Evolutionary conservation across 2,113 vertebrate genomes (phyloP), one percentile per base, ranked within the genome.

Genomic region (Aleadryas rufinucha): DNA sequence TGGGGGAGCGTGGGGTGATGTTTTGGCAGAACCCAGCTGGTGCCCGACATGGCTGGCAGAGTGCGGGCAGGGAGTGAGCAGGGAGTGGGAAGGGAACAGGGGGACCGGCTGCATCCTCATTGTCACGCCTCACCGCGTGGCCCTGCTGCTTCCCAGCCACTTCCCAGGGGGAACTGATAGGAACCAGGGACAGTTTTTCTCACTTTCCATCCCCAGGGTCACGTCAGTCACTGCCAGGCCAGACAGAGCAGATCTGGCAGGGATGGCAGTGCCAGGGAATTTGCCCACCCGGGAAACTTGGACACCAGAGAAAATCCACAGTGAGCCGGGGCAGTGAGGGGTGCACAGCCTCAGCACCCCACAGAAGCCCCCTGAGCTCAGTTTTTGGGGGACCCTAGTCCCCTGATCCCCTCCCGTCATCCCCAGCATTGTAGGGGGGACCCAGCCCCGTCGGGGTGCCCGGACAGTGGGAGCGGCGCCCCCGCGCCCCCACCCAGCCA

Each of bases 151-250:
- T 89, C 84, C 47, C 77, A 94, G 95, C 70, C 84, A 70, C 89
- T 90, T 84, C 88, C 57, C 79, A 37, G 77, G 19, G 14, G 59
- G 33, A 42, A 6, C 89, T 92, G 92, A 93, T 93, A 93, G 60
- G 69, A 93, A 54, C 45, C 92, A 89, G 95, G 33, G 45, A 93
- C 84, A 92, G 92, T 95, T 95, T 92, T 94, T 93, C 91, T 95
- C 87, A 19, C 92, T 95, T 93, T 72, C 80, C 39, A 1, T 89
- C 74, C 76, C 68, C 82, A 45, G 94, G 95, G 90, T 96, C 93
- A 92, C 19, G 76, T 94, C 93, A 90, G 71, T 95, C 97, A 79
- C 77, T 17, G 76, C 89, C 69, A 21, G 89, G 84, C 65, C 90
- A 47, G 84, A 54, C 82, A 39, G 70, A 1, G 9, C 71, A 37